Conservation (phyloP, 1,140 invertebrate species). For the Ceratina japonica region DNA sequence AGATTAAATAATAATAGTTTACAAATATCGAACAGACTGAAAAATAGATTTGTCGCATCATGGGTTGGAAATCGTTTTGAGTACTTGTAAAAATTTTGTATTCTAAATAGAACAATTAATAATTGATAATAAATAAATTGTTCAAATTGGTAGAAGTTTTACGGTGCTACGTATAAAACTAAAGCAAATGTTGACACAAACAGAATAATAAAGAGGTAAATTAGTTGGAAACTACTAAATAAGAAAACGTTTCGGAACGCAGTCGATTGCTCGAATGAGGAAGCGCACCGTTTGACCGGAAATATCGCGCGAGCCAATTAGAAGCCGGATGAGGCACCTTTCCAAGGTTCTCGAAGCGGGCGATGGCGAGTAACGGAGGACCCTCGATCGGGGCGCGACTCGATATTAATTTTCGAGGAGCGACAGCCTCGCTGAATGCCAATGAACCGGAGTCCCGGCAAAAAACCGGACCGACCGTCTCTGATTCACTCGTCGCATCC, state of each 20-base stretch:
- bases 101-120: no score
- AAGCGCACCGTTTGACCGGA: constrained; percentile 16
- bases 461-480: constrained; percentile 24
- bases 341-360: not conserved
- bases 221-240: no score
- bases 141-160: no score
- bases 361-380: constrained; percentile 8
- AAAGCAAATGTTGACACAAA: no score
- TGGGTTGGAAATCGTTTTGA: no score
- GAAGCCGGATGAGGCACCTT: constrained; percentile 3
- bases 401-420: constrained; percentile 40
- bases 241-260: not conserved
- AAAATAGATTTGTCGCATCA: no score
- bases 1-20: no score
- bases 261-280: not conserved
- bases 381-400: constrained; percentile 16
- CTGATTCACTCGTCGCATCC: constrained; percentile 19
- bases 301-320: constrained; percentile 36
- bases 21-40: no score
- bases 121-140: no score
- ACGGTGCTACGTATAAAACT: no score
- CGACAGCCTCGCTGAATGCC: constrained; percentile 33
- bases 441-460: constrained; percentile 20
- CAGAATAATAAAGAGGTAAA: no score
- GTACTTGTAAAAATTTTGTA: no score